Evolutionary conservation across 2,888 invertebrate species (phyloP), one percentile per base, ranked within the genome.

Genomic region (Machimus atricapillus): DNA sequence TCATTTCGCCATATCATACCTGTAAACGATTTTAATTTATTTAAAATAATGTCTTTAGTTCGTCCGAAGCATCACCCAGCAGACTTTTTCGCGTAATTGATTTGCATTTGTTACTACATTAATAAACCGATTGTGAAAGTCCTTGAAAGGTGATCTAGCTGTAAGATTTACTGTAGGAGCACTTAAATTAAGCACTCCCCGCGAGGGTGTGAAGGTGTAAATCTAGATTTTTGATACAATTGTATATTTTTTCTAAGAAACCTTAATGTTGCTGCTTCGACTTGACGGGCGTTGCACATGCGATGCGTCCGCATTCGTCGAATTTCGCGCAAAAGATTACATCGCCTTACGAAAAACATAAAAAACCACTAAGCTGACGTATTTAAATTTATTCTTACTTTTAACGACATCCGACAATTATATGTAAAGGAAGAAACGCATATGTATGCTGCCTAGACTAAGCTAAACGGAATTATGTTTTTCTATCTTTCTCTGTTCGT

Each of bases 221-320:
- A 74, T 74, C 34, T 73, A 85, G 85, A 85, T 85, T 85, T 85
- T 85, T 85, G 73, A 85, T 85, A 85, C 85, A 31, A 85, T 19
- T 74, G 85, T 85, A 85, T 74, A 73, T 85, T 74, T 85, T 74
- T 85, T 43, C 46, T 85, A 52, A 58, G 43, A 34, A 6, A 37
- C 40, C 43, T 85, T 74, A 83, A 85, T 85, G 85, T 66, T 85
- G 85, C 73, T 85, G 43, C 52, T 74, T 40, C 40, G 43, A 85
- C 43, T 82, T 27, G 82, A 19, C 9, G 46, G 16, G 19, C n/a
- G 27, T 76, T 34, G 31, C 16, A 73, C 4, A 1, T 34, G n/a
- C 16, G 16, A 52, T 6, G 19, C 52, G 19, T 7, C 52, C 37
- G 5, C 34, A 76, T n/a, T n/a, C 1, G 40, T 76, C 66, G 76